phyloP scores from a whole-genome alignment of 2,113 vertebrate genomes.

The Emydura subglobosa region DNA sequence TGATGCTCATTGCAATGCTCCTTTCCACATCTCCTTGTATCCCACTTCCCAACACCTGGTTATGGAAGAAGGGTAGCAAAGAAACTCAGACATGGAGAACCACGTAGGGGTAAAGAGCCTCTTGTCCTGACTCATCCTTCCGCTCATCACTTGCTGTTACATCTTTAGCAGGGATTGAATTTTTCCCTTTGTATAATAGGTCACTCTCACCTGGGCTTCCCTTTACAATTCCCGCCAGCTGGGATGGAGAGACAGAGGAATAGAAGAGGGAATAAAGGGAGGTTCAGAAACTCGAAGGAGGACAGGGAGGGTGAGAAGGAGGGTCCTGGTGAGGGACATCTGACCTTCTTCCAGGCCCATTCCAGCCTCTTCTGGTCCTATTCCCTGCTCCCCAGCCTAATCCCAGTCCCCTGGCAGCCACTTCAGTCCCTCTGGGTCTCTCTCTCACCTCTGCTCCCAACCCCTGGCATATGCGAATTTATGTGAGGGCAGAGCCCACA shows the following conservation, averaged over 20 bases:
- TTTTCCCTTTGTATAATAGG: not conserved
- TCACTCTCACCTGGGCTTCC: conserved; percentile 23
- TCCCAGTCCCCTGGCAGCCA: too few relatives aligned
- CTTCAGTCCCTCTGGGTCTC: not conserved
- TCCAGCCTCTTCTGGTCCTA: not conserved
- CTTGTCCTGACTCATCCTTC: conserved; percentile 8
- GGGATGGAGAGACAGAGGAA: not conserved
- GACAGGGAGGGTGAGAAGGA: not conserved
- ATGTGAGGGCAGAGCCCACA: not conserved
- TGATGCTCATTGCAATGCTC: not conserved
- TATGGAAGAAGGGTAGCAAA: conserved; percentile 1
- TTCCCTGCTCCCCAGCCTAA: too few relatives aligned
- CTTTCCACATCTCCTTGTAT: not conserved
- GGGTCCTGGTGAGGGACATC: too few relatives aligned
- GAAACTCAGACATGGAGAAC: conserved; percentile 8
- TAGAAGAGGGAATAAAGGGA: not conserved
- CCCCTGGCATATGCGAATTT: not conserved
- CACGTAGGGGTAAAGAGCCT: not conserved
- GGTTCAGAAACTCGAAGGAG: too few relatives aligned
- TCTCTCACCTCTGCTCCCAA: not conserved
- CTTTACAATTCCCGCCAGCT: conserved; percentile 1
- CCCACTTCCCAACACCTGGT: not conserved
- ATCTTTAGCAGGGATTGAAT: not conserved
- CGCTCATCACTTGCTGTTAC: not conserved
- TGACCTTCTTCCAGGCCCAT: not conserved